Evolutionary conservation across 2,888 invertebrate species (phyloP).

Genomic region (Parelbella ahira): DNA sequence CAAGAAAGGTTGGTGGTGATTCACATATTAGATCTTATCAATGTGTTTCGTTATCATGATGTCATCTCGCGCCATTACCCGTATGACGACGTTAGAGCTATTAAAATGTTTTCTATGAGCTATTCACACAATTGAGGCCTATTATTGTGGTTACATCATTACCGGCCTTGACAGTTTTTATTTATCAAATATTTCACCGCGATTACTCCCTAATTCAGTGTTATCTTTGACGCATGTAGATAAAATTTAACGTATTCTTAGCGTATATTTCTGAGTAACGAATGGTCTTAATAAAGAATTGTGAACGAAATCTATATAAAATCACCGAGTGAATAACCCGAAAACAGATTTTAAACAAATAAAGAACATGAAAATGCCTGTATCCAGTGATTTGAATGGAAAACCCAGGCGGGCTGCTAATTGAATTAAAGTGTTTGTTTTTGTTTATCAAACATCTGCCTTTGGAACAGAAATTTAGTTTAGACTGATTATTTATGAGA

Average conservation of each 20-base stretch:
- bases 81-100: constrained; percentile 37
- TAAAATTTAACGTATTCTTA: constrained; percentile 21
- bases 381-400: neutral
- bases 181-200: constrained; percentile 51
- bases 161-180: constrained; percentile 57
- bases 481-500: too few species aligned
- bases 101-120: constrained; percentile 44
- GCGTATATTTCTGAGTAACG: too few species aligned
- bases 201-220: constrained; percentile 37
- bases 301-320: too few species aligned
- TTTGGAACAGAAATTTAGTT: constrained; percentile 5
- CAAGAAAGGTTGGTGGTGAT: constrained; percentile 63
- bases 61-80: constrained; percentile 49
- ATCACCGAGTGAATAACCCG: constrained; percentile 32
- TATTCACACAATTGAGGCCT: constrained; percentile 46
- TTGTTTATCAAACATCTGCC: constrained; percentile 8
- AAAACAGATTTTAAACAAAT: constrained; percentile 37
- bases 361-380: constrained; percentile 26
- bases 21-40: constrained; percentile 30
- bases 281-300: too few species aligned
- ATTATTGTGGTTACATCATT: constrained; percentile 64
- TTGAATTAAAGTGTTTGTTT: constrained; percentile 20
- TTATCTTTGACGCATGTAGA: constrained; percentile 28
- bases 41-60: constrained; percentile 47
- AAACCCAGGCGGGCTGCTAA: constrained; percentile 12